phyloP scores from a whole-genome alignment of 1,140 invertebrate genomes.

The Zaprionus camerounensis region DNA sequence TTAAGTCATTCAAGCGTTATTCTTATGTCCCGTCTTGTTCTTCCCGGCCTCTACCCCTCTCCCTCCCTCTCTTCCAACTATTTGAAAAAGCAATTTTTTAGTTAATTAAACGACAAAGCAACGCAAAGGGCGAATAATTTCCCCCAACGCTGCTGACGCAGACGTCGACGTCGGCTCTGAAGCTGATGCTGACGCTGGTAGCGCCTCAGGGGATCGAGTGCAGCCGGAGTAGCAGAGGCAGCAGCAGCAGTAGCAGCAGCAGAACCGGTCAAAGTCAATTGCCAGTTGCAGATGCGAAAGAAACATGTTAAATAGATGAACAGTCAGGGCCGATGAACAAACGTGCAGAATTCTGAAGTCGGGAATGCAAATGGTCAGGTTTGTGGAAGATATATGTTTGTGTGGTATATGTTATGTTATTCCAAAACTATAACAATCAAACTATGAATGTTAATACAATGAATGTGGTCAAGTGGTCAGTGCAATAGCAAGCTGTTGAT shows the following conservation, averaged over 20 bases:
- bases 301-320: neutral
- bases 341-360: neutral
- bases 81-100: constrained; percentile 81
- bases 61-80: constrained; percentile 33
- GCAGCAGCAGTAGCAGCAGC: neutral
- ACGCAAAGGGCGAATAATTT: constrained; percentile 60
- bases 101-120: constrained; percentile 83
- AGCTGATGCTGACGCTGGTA: neutral
- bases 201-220: constrained; percentile 4
- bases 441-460: too few species aligned
- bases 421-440: too few species aligned
- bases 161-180: neutral
- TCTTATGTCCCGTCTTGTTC: constrained; percentile 46
- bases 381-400: neutral
- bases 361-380: neutral
- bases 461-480: too few species aligned
- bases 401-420: too few species aligned
- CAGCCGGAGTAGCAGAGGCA: constrained; percentile 8
- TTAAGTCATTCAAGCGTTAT: constrained; percentile 67
- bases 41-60: neutral
- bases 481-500: too few species aligned
- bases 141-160: constrained; percentile 9
- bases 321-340: neutral
- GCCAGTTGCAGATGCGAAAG: constrained; percentile 33
- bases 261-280: constrained; percentile 25